Conservation (phyloP, 2,888 invertebrate species). For the Lasiommata megera region DNA sequence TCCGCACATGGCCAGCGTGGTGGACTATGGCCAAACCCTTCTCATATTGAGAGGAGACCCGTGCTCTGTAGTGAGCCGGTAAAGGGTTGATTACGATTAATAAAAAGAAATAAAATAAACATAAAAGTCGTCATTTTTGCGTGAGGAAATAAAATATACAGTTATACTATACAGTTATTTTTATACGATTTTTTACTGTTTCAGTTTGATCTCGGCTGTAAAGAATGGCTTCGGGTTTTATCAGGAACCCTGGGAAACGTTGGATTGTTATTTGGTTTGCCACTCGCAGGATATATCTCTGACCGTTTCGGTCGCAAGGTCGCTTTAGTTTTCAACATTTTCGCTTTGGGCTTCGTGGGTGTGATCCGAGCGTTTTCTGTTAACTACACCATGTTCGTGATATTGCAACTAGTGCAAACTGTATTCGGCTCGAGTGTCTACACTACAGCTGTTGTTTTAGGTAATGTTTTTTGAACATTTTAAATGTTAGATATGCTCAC, state of each 20-base stretch:
- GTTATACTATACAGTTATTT: constrained; percentile 39
- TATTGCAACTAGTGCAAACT: constrained; percentile 1
- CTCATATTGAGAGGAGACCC: too few species aligned
- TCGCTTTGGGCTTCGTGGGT: neutral
- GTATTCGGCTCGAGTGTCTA: neutral
- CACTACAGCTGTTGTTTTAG: constrained; percentile 1
- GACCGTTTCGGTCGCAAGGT: constrained; percentile 8
- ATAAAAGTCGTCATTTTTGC: too few species aligned
- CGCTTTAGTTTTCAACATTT: neutral
- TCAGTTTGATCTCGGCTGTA: constrained; percentile 11
- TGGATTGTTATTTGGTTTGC: constrained; percentile 3
- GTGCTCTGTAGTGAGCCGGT: too few species aligned
- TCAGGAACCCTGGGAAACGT: constrained; percentile 1
- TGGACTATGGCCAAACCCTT: too few species aligned
- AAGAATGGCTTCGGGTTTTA: constrained; percentile 9
- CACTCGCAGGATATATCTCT: constrained; percentile 3
- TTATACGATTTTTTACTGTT: constrained; percentile 5
- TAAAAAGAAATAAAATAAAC: too few species aligned
- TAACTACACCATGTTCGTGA: constrained; percentile 10
- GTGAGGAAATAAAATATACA: too few species aligned
- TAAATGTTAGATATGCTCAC: too few species aligned
- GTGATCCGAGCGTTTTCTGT: constrained; percentile 2
- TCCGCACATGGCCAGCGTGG: too few species aligned
- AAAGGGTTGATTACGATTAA: too few species aligned
- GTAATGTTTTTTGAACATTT: neutral